These are phyloP conservation scores for Porites rus DNA, from an alignment of 92 coral and sea anemone species.

Conservation along the genomic window DNA sequence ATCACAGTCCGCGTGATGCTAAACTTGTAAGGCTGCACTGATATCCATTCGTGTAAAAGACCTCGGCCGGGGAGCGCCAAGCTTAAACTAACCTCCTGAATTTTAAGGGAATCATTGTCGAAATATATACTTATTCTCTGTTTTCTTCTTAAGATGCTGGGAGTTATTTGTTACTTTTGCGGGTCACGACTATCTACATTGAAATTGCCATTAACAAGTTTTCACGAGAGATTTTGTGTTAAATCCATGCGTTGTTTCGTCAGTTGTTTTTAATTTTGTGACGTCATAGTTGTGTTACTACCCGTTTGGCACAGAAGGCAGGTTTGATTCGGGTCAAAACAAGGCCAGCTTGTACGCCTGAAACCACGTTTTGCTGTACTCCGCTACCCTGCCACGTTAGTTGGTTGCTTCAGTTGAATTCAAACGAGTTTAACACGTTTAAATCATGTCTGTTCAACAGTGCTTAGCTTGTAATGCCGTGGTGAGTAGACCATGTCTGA, in stretches of 20 bases:
- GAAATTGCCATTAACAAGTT: conserved; percentile 27
- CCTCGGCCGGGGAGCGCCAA: too few species aligned
- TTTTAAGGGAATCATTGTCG: background rate
- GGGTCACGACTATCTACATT: conserved; percentile 13
- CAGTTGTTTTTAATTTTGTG: conserved; percentile 33
- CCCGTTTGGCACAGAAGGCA: conserved; percentile 29
- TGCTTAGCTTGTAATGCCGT: conserved; percentile 53
- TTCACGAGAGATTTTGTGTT: conserved; percentile 7
- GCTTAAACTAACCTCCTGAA: background rate
- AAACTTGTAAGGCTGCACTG: background rate
- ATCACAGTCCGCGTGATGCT: background rate
- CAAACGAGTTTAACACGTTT: conserved; percentile 11
- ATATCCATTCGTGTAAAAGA: too few species aligned
- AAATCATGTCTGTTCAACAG: conserved; percentile 42
- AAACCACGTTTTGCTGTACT: background rate
- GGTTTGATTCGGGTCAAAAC: conserved; percentile 42
- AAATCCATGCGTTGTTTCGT: conserved; percentile 35
- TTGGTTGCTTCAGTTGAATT: background rate
- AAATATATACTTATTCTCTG: background rate
- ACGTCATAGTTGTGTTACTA: conserved; percentile 60
- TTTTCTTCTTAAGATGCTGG: background rate
- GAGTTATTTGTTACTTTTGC: background rate
- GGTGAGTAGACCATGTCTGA: conserved; percentile 39
- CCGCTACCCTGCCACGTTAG: background rate
- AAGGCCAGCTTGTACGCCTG: conserved; percentile 26